Evolutionary conservation across 2,113 vertebrate genomes (phyloP), one percentile per base, ranked within the genome.

Genomic region (Amazona vittata): DNA sequence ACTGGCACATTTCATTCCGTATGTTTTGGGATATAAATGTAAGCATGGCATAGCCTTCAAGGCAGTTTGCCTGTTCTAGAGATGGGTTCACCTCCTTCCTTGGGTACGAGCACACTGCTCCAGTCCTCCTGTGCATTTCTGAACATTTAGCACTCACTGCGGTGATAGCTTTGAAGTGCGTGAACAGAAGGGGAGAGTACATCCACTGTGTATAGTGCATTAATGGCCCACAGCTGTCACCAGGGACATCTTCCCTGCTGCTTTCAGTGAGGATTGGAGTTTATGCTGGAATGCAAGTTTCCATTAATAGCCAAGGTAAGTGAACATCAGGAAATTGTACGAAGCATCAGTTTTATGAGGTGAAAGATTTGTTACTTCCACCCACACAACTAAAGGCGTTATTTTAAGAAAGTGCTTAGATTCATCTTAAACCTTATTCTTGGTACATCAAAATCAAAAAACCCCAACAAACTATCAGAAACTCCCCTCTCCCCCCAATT

Each of bases 361-460:
- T 93, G 71, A 77, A 88, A 90, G 73, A 95, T 88, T 90, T 88
- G 71, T 94, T 89, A 64, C 76, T 93, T 83, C 73, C 83, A 75
- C 76, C 60, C 76, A 93, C 88, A 84, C 39, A 71, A 89, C 73
- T 49, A 33, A 68, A 88, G 64, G 62, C 33, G 20, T 83, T 92
- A 95, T 90, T 91, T 96, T 92, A 94, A 95, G 82, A 53, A 80
- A 83, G 47, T 11, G 25, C 67, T 96, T 78, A 81, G 83, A 81
- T 50, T 90, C 25, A 60, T 81, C 50, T 92, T 74, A 70, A 91
- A 78, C 26, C 68, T 90, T 83, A 60, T 74, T 90, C 64, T 71
- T 90, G 33, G 50, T 7, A 15, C 15, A 52, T 31, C 46, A 64
- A 81, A 94, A 73, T 37, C 37, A 70, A 73, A 83, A 83, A 73